Evolutionary conservation across 2,113 vertebrate species (phyloP).

Genomic region (Cercopithecus mona): DNA sequence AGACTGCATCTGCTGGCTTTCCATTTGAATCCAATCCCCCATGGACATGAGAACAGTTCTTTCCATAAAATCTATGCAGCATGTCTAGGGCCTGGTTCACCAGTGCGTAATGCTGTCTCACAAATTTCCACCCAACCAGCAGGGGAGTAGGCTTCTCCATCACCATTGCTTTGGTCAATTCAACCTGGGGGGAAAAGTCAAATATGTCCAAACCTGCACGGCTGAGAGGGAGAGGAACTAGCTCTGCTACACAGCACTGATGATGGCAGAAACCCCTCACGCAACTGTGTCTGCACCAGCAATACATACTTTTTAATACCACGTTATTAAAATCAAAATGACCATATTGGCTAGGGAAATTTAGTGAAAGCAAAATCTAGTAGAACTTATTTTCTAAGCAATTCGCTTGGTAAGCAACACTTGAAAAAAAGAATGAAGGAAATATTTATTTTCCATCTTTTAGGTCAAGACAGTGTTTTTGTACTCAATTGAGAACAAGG

Average conservation of each 20-base stretch:
- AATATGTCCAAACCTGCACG: too few relatives aligned
- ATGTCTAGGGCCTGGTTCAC: too few relatives aligned
- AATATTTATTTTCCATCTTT: not conserved
- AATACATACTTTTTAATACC: not conserved
- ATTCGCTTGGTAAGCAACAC: not conserved
- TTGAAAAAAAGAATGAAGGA: not conserved
- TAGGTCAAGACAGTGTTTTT: not conserved
- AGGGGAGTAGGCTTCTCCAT: too few relatives aligned
- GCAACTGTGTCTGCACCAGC: not conserved
- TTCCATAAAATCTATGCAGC: slow-evolving; percentile 94
- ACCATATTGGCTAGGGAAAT: not conserved
- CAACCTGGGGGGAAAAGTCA: too few relatives aligned
- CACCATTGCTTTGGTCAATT: too few relatives aligned
- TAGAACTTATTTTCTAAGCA: slow-evolving; percentile 10
- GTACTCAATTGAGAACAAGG: not conserved
- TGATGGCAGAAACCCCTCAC: too few relatives aligned
- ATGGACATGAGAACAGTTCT: slow-evolving; percentile 98
- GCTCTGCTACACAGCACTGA: too few relatives aligned
- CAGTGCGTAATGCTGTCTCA: too few relatives aligned
- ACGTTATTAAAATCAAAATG: not conserved
- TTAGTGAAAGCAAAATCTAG: not conserved
- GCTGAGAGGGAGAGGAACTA: too few relatives aligned
- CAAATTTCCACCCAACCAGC: too few relatives aligned
- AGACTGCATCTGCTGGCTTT: slow-evolving; percentile 96
- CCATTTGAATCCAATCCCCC: slow-evolving; percentile 96